Base-by-base conservation (phyloP, 2,888 invertebrate genomes). In the Sarcophaga subvicina region DNA sequence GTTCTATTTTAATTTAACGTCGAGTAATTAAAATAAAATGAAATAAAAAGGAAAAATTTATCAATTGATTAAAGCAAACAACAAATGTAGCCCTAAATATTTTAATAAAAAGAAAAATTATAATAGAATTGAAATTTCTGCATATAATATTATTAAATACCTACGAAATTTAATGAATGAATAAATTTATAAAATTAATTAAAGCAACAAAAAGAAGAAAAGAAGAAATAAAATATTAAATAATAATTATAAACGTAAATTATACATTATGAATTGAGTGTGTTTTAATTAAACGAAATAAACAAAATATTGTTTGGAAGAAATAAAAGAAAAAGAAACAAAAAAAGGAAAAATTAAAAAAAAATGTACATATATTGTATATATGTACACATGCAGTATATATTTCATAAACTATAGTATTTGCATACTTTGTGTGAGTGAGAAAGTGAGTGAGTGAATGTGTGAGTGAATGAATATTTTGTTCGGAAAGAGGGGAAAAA, bases 231-330 rank as follows among this genome's bases (percentile, higher is more conserved):
- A 62, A 17, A 62, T 22, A 20, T n/a, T 11, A 76, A 54, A 64
- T 76, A 2, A 47, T 73, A 54, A 54, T 54, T 54, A 54, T 10
- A 54, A 14, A 54, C 54, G 17, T 54, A 54, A 12, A 54, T 54
- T 54, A 14, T 54, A 54, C 17, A 14, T 54, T 14, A 54, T 64
- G 12, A 45, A 59, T 64, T 76, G n/a, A 37, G 11, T 17, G 1
- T 17, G 63, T n/a, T 62, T 54, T n/a, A 49, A 47, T 63, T 63
- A 12, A 54, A 54, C 17, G 17, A 63, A 79, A 62, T 73, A 79
- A 78, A 67, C 60, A 45, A 69, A 78, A 69, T 49, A 59, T 27
- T 60, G 54, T 71, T 78, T 71, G n/a, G 59, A 27, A 47, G 37
- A 59, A 20, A 63, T n/a, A 82, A 64, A 27, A 49, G 64, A 64